Evolutionary conservation across 1,140 invertebrate genomes (phyloP).

Genomic region (Trachelipus rathkii): DNA sequence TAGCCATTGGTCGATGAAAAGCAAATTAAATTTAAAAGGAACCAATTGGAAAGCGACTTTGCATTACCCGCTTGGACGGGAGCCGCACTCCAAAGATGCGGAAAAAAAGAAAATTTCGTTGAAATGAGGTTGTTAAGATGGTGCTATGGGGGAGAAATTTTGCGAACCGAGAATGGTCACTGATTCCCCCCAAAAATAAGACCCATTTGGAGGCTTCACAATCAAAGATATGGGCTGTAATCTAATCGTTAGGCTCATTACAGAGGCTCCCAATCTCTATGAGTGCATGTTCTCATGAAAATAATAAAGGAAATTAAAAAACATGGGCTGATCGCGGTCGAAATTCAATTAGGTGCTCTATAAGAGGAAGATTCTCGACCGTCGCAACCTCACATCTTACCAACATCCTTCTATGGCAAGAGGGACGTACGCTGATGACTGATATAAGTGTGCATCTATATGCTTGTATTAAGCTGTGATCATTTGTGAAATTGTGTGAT

Average conservation of each 20-base stretch:
- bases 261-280: conserved; percentile 1
- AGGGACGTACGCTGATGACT: neutral
- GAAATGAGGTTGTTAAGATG: neutral
- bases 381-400: neutral
- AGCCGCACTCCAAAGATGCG: too few relatives aligned
- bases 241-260: conserved; percentile 10
- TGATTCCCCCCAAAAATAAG: neutral
- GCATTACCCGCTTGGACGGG: neutral
- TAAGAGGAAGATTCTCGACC: neutral
- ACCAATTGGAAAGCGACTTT: conserved; percentile 1
- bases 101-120: too few relatives aligned
- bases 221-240: conserved; percentile 6
- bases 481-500: too few relatives aligned
- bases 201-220: neutral
- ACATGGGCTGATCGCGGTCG: neutral
- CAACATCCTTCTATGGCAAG: neutral
- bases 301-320: conserved; percentile 13
- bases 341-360: neutral
- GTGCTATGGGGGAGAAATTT: neutral
- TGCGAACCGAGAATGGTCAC: neutral
- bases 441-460: too few relatives aligned
- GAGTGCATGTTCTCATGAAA: conserved; percentile 9
- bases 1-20: neutral
- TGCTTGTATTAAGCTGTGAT: too few relatives aligned
- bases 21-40: neutral